phyloP scores from a whole-genome alignment of 1,140 invertebrate species.

The Drosophila oshimai region DNA sequence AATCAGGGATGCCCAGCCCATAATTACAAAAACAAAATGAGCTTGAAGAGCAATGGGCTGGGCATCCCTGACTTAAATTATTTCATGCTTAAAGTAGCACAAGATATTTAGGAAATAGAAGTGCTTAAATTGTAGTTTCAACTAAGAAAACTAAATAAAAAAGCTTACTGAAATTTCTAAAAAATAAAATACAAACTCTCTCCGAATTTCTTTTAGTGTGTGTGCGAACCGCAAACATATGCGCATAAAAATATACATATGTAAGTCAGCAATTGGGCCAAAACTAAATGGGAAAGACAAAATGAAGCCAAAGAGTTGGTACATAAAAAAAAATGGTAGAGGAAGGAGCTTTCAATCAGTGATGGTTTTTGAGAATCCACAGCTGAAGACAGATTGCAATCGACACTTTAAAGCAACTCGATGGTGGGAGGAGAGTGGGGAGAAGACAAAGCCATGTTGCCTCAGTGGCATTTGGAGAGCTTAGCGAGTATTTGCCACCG shows the following conservation, averaged over 20 bases:
- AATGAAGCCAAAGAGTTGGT: background rate
- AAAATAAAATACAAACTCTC: too few species aligned
- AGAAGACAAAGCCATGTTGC: background rate
- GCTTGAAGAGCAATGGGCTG: too few species aligned
- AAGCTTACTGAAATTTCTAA: too few species aligned
- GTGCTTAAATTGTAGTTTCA: too few species aligned
- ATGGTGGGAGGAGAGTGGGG: background rate
- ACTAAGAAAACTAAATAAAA: too few species aligned
- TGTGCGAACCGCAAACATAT: slow-evolving; percentile 24
- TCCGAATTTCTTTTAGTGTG: background rate
- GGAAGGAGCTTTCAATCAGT: slow-evolving; percentile 14
- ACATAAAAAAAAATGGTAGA: background rate
- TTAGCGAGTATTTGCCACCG: background rate
- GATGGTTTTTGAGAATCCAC: background rate
- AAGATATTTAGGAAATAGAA: too few species aligned
- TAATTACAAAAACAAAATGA: too few species aligned
- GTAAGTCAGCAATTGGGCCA: slow-evolving; percentile 26
- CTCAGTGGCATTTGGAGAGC: slow-evolving; percentile 19
- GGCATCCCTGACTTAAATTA: too few species aligned
- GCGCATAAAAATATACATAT: slow-evolving; percentile 21
- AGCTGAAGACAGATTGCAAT: background rate
- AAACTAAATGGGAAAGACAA: slow-evolving; percentile 26
- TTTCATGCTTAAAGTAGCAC: too few species aligned
- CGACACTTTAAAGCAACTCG: slow-evolving; percentile 1
- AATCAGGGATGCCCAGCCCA: too few species aligned